Evolutionary conservation across 2,888 invertebrate genomes (phyloP).

Genomic region (Heliconius hortense): DNA sequence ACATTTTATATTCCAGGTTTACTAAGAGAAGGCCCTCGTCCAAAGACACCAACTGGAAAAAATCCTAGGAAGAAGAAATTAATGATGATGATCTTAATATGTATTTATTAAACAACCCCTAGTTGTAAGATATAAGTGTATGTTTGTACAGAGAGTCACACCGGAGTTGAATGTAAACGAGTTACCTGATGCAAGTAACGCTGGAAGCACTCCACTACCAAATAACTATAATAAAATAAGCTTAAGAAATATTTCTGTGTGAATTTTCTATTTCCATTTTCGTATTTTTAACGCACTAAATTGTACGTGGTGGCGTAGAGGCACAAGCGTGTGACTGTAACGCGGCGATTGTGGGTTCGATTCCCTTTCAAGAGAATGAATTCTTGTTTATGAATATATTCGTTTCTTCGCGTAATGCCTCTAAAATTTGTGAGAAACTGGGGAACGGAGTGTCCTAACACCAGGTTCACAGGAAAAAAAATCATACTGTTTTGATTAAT

Average conservation of each 20-base stretch:
- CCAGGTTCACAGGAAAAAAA: no score
- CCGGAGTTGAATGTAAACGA: slow-evolving; percentile 50
- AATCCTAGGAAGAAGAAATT: slow-evolving; percentile 52
- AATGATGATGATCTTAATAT: slow-evolving; percentile 59
- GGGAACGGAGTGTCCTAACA: no score
- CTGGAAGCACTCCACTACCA: slow-evolving; percentile 31
- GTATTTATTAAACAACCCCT: slow-evolving; percentile 63
- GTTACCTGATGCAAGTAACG: slow-evolving; percentile 49
- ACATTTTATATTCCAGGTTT: slow-evolving; percentile 57
- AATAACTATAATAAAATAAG: slow-evolving; percentile 31
- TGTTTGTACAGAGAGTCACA: slow-evolving; percentile 57
- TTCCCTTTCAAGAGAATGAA: no score
- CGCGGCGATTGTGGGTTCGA: no score
- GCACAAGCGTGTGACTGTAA: no score
- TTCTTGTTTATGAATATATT: no score
- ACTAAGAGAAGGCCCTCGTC: slow-evolving; percentile 50
- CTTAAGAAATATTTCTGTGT: slow-evolving; percentile 1
- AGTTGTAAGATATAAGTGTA: slow-evolving; percentile 46
- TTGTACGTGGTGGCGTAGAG: neutral
- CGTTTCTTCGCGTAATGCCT: no score
- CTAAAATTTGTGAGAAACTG: no score
- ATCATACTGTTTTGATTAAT: neutral
- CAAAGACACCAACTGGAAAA: slow-evolving; percentile 57
- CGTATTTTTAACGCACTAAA: neutral
- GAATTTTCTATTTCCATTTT: neutral